Conservation (phyloP, 2,888 invertebrate genomes). For the Steinernema hermaphroditum region DNA sequence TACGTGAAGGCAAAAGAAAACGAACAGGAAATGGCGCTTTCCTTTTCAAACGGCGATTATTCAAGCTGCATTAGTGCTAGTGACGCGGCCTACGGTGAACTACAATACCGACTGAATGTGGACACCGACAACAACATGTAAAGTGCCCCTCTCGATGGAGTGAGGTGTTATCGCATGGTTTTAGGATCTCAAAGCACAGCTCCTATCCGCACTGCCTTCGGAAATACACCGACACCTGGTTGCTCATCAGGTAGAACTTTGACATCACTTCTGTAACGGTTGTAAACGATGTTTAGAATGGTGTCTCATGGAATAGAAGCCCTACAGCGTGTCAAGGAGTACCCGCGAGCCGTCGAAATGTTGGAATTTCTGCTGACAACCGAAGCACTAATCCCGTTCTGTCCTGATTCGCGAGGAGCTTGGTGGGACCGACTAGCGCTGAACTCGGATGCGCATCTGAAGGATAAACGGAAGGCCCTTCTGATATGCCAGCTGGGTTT, state of each 20-base stretch:
- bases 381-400: conserved; percentile 64
- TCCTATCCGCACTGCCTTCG: conserved; percentile 71
- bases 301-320: conserved; percentile 68
- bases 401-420: conserved; percentile 68
- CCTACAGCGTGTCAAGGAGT: conserved; percentile 69
- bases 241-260: conserved; percentile 67
- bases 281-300: not conserved
- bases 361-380: conserved; percentile 71
- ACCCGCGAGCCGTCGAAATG: conserved; percentile 70
- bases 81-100: conserved; percentile 1
- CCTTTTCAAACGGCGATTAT: conserved; percentile 24
- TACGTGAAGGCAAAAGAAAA: conserved; percentile 46
- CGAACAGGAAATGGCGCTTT: conserved; percentile 39
- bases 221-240: conserved; percentile 72
- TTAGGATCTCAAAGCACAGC: conserved; percentile 7
- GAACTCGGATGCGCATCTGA: conserved; percentile 70
- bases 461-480: conserved; percentile 39
- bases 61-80: not conserved
- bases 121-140: not conserved
- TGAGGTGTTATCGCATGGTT: not conserved
- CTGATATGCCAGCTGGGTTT: conserved; percentile 38
- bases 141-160: not conserved
- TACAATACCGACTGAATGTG: conserved; percentile 15
- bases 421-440: conserved; percentile 74
- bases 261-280: conserved; percentile 31